A percentile compares a stretch with the other conserved stretches of the same genome.
phyloP scores from a whole-genome alignment of 2,113 vertebrate species.

The Lipophrys pholis region DNA sequence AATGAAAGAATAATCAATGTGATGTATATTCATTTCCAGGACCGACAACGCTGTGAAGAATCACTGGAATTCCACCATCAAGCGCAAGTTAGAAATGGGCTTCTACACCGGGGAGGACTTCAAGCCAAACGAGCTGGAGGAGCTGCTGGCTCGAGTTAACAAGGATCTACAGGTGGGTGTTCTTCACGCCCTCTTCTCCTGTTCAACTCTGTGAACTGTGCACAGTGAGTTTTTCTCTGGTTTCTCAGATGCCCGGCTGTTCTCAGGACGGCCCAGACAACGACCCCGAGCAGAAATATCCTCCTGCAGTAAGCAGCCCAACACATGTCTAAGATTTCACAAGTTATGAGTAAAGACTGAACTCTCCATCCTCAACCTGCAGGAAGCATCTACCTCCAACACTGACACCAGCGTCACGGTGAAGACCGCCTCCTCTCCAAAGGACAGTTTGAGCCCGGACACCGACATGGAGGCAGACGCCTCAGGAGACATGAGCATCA shows the following conservation, averaged over 20 bases:
- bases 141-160: slow-evolving; percentile 66
- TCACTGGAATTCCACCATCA: slow-evolving; percentile 99
- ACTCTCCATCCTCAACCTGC: neutral
- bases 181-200: neutral
- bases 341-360: neutral
- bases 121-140: slow-evolving; percentile 86
- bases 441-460: slow-evolving; percentile 57
- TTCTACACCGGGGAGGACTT: slow-evolving; percentile 86
- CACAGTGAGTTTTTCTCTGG: neutral
- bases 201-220: no score
- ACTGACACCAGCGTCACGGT: neutral
- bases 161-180: slow-evolving; percentile 70
- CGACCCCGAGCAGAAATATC: slow-evolving; percentile 45
- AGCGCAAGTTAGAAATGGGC: slow-evolving; percentile 93
- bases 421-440: slow-evolving; percentile 39
- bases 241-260: slow-evolving; percentile 61
- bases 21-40: slow-evolving; percentile 69
- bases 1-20: no score
- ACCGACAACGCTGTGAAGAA: slow-evolving; percentile 99
- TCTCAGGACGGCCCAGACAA: slow-evolving; percentile 56
- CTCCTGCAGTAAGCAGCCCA: slow-evolving; percentile 55
- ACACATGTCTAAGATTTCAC: neutral
- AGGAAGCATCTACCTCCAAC: slow-evolving; percentile 43
- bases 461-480: slow-evolving; percentile 56
- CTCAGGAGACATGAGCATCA: slow-evolving; percentile 59